Percentiles rank a stretch among this genome's conserved stretches.
Conservation (phyloP, 2,113 vertebrate species). For the Mus pahari region DNA sequence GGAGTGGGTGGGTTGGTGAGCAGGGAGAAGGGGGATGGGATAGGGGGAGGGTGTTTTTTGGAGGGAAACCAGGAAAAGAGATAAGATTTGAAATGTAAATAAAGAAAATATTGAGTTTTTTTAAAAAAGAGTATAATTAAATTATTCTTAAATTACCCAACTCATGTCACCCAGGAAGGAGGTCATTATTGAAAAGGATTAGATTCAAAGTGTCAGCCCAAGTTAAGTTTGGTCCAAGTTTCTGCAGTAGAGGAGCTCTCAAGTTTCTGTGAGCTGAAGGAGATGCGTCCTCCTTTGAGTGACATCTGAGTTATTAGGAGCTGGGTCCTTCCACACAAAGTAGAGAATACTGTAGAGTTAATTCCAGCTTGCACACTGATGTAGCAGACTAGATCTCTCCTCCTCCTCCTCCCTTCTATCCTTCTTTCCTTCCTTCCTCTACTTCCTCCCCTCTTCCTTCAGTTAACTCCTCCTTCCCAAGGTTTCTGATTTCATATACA, state of each 20-base stretch:
- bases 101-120: too few relatives aligned
- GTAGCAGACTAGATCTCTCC: not conserved
- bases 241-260: not conserved
- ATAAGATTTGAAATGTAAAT: too few relatives aligned
- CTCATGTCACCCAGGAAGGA: not conserved
- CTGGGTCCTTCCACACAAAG: not conserved
- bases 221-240: not conserved
- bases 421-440: not conserved
- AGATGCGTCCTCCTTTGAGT: not conserved
- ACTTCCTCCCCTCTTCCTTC: not conserved
- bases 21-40: too few relatives aligned
- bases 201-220: not conserved
- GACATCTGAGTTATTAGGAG: not conserved
- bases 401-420: not conserved
- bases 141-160: not conserved
- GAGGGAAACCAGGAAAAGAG: too few relatives aligned
- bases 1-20: too few relatives aligned
- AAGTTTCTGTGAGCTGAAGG: not conserved
- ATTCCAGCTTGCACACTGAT: not conserved
- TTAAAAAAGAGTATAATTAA: too few relatives aligned
- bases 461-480: not conserved
- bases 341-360: not conserved
- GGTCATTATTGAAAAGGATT: not conserved
- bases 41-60: too few relatives aligned
- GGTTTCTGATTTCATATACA: slow-evolving; percentile 23